Evolutionary conservation across 2,888 invertebrate species (phyloP).

Genomic region (Macropis europaea): DNA sequence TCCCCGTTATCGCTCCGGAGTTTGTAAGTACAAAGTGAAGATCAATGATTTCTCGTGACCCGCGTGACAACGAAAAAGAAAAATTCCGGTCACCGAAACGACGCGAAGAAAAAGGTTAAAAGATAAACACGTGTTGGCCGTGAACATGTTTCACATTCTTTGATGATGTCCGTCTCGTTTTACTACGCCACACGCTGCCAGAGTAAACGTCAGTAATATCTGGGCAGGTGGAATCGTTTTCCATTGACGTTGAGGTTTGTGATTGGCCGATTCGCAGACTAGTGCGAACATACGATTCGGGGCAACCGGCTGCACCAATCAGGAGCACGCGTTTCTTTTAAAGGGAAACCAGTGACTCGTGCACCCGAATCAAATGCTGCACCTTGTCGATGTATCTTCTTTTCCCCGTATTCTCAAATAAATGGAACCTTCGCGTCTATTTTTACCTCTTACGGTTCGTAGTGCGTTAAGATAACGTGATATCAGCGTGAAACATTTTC

Average conservation of each 20-base stretch:
- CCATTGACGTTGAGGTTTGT: conserved; percentile 5
- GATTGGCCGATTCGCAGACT: conserved; percentile 13
- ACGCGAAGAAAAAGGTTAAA: not conserved
- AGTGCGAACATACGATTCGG: conserved; percentile 22
- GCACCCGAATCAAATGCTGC: too few species aligned
- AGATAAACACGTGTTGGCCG: not conserved
- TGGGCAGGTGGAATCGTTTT: conserved; percentile 15
- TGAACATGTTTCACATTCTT: not conserved
- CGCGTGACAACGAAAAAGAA: too few species aligned
- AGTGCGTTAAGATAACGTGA: not conserved
- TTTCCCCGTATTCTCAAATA: too few species aligned
- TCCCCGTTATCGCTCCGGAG: too few species aligned
- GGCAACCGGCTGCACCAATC: not conserved
- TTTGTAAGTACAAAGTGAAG: too few species aligned
- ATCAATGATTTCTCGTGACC: too few species aligned
- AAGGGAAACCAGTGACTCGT: not conserved
- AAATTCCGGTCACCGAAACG: not conserved
- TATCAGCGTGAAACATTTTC: not conserved
- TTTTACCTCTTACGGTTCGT: not conserved
- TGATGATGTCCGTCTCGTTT: not conserved
- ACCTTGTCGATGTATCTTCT: not conserved
- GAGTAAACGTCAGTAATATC: conserved; percentile 10
- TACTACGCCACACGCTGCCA: not conserved
- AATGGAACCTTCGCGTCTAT: not conserved
- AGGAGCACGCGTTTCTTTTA: not conserved